Conservation (phyloP, 1,140 invertebrate species). For the Eubasilissa regina region DNA sequence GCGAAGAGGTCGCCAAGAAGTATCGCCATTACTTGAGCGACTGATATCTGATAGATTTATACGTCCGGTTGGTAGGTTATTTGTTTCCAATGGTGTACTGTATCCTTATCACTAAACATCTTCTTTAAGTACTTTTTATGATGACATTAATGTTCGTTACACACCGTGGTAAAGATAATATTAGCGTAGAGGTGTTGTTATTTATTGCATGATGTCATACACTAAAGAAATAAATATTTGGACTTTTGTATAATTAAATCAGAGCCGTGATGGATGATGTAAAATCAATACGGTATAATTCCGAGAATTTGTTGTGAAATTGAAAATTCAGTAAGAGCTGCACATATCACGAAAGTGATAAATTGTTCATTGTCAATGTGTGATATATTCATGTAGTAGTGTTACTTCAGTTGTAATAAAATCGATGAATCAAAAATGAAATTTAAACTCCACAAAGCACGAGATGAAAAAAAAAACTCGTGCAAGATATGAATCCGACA, state of each 20-base stretch:
- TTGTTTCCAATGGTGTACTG: not conserved
- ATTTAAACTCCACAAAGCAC: conserved; percentile 1
- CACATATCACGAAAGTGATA: not conserved
- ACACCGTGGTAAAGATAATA: no score
- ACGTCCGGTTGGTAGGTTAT: conserved; percentile 7
- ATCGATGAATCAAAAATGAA: conserved; percentile 22
- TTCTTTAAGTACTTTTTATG: no score
- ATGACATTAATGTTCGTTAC: no score
- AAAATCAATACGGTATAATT: no score
- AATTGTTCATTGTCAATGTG: conserved; percentile 7
- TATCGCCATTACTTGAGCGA: conserved; percentile 23
- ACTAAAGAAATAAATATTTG: no score
- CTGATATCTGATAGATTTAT: conserved; percentile 45
- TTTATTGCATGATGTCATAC: no score
- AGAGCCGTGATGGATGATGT: no score
- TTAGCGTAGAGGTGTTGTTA: no score
- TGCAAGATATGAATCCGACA: conserved; percentile 57
- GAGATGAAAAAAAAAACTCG: conserved; percentile 24
- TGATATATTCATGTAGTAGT: not conserved
- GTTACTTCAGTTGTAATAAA: conserved; percentile 24
- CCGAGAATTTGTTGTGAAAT: no score
- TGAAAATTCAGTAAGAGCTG: no score
- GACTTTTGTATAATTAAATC: no score
- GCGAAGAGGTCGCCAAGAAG: conserved; percentile 33
- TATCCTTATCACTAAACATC: not conserved